phyloP scores from a whole-genome alignment of 2,113 vertebrate genomes.

The Orthonyx spaldingii region DNA sequence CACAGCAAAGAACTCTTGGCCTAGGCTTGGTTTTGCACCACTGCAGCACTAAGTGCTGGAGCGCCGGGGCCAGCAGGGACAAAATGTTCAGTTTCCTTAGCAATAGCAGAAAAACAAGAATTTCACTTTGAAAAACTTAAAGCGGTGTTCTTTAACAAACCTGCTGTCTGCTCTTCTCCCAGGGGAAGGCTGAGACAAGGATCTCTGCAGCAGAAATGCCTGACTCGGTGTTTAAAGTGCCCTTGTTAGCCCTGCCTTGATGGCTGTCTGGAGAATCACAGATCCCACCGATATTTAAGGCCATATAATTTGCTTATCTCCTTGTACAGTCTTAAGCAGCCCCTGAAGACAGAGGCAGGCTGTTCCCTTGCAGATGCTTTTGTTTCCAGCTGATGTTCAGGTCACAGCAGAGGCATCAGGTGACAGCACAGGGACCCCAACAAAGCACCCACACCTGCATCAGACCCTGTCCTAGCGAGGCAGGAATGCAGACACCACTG shows the following conservation, averaged over 20 bases:
- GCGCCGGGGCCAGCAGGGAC: neutral
- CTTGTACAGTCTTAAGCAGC: slow-evolving; percentile 1
- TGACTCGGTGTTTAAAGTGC: slow-evolving; percentile 40
- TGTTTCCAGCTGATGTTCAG: neutral
- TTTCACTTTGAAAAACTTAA: slow-evolving; percentile 14
- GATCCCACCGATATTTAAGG: slow-evolving; percentile 40
- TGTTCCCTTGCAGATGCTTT: neutral
- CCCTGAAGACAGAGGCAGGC: neutral
- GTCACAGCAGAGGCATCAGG: neutral
- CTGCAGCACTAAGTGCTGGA: neutral
- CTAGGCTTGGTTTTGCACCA: neutral
- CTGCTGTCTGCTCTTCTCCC: slow-evolving; percentile 40
- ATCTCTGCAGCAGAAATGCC: slow-evolving; percentile 15
- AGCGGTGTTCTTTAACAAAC: neutral
- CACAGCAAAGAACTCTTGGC: neutral
- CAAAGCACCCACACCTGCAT: neutral
- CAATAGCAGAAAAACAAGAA: slow-evolving; percentile 23
- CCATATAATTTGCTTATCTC: slow-evolving; percentile 48
- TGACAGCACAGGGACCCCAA: neutral
- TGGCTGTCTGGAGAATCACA: slow-evolving; percentile 36
- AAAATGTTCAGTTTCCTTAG: neutral
- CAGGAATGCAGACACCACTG: accelerated
- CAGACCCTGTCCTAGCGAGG: accelerated
- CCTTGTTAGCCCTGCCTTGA: slow-evolving; percentile 39
- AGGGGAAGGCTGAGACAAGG: slow-evolving; percentile 40